These are phyloP conservation scores for Erpetoichthys calabaricus DNA, from an alignment of 2,797 vertebrate species.

Conservation along the genomic window DNA sequence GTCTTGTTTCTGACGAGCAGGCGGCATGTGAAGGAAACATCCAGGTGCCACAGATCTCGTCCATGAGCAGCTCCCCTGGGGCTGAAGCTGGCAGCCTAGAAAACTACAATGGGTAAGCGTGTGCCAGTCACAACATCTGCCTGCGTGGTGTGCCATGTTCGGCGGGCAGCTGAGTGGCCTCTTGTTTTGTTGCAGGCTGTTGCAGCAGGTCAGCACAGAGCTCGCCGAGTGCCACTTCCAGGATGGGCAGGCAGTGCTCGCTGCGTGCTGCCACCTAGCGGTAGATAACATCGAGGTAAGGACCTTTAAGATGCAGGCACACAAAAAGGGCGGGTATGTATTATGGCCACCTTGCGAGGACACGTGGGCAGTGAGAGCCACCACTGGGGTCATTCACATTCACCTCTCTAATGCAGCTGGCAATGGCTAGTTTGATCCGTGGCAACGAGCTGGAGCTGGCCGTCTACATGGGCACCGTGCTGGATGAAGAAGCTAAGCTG, in stretches of 20 bases:
- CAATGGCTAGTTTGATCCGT: conserved; percentile 79
- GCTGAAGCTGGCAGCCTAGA: conserved; percentile 52
- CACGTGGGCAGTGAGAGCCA: too few species aligned
- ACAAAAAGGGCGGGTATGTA: too few species aligned
- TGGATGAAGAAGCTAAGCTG: conserved; percentile 64
- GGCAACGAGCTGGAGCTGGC: conserved; percentile 92
- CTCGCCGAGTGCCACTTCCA: conserved; percentile 92
- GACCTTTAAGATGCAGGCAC: too few species aligned
- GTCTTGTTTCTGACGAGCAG: conserved; percentile 31
- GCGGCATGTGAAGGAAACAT: conserved; percentile 89
- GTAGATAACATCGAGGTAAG: conserved; percentile 75
- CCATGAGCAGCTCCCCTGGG: conserved; percentile 34
- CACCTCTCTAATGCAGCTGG: conserved; percentile 42
- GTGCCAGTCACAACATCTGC: too few species aligned
- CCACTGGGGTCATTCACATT: too few species aligned
- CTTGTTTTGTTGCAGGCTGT: conserved; percentile 45
- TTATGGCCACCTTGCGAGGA: too few species aligned
- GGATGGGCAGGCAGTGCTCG: conserved; percentile 68
- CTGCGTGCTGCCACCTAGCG: conserved; percentile 83
- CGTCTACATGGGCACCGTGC: conserved; percentile 67
- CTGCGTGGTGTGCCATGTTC: too few species aligned
- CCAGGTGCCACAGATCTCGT: conserved; percentile 39
- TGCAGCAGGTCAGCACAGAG: conserved; percentile 64
- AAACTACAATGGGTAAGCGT: conserved; percentile 63
- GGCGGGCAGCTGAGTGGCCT: neutral